Conservation (phyloP, 2,797 vertebrate genomes). For the Fistularia tabacaria region DNA sequence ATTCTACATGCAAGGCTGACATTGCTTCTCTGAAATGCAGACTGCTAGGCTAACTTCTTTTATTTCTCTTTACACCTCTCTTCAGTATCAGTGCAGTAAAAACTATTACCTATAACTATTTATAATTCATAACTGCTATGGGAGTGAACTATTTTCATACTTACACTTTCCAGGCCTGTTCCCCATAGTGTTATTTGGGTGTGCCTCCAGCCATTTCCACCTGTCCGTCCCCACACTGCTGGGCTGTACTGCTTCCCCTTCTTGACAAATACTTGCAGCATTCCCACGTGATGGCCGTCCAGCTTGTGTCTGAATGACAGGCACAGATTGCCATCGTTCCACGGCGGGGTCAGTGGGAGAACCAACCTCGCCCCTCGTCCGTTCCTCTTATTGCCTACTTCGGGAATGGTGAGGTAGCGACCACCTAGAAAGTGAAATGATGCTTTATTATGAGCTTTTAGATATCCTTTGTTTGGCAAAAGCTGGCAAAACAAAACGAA, state of each 20-base stretch:
- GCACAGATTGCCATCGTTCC: constrained; percentile 83
- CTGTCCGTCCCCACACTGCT: constrained; percentile 88
- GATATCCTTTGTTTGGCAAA: too few relatives aligned
- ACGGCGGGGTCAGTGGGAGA: constrained; percentile 76
- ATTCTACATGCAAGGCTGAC: too few relatives aligned
- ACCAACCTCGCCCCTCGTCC: constrained; percentile 84
- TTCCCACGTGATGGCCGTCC: constrained; percentile 80
- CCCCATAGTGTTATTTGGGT: constrained; percentile 88
- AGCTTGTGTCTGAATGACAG: constrained; percentile 90
- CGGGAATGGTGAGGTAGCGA: constrained; percentile 84
- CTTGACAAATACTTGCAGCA: constrained; percentile 90
- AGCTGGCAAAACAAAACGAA: too few relatives aligned
- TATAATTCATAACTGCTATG: background rate
- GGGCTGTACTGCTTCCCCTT: constrained; percentile 81
- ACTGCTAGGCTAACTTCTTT: constrained; percentile 10
- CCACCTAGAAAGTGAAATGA: constrained; percentile 72
- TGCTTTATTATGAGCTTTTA: background rate
- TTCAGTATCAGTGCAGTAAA: background rate
- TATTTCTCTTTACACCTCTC: background rate
- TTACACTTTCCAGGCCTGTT: constrained; percentile 86
- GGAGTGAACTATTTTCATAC: constrained; percentile 51
- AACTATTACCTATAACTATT: too few relatives aligned
- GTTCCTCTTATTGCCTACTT: constrained; percentile 75
- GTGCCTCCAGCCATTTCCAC: constrained; percentile 90
- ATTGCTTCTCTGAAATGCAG: background rate